These are phyloP conservation scores for Diplazon laetatorius DNA, from an alignment of 2,888 invertebrate genomes.

Conservation along the genomic window DNA sequence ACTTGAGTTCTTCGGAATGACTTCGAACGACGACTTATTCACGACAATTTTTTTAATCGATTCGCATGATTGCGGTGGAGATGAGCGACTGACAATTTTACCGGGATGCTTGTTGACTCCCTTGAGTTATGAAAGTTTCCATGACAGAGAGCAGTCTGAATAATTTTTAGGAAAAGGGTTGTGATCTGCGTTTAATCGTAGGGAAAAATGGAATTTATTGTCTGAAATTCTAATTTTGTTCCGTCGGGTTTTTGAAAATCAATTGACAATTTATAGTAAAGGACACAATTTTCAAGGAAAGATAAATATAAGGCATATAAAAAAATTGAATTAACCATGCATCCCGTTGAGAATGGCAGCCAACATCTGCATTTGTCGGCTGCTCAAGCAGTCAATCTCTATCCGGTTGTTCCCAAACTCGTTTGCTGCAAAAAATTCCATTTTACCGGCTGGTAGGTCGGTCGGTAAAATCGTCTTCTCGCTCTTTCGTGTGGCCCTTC, in stretches of 20 bases:
- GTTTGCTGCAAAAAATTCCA: constrained; percentile 14
- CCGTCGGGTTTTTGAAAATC: constrained; percentile 25
- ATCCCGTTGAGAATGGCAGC: no score
- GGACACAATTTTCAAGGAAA: no score
- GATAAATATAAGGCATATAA: background rate
- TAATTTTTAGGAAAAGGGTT: constrained; percentile 43
- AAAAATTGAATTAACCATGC: no score
- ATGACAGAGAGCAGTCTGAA: constrained; percentile 30
- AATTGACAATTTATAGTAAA: no score
- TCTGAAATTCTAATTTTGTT: constrained; percentile 71
- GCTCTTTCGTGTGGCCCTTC: constrained; percentile 3
- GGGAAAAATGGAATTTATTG: constrained; percentile 81
- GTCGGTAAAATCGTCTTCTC: constrained; percentile 14
- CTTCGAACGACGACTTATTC: constrained; percentile 46
- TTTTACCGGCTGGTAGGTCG: background rate
- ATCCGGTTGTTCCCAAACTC: background rate
- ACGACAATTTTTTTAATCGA: constrained; percentile 67
- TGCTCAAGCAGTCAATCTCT: background rate
- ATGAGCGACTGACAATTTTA: constrained; percentile 24
- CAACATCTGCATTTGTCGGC: background rate
- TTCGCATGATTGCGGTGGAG: constrained; percentile 41
- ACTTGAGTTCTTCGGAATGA: constrained; percentile 28
- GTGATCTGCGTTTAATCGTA: constrained; percentile 79
- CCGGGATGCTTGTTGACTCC: constrained; percentile 18
- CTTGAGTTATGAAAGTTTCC: constrained; percentile 14